Evolutionary conservation across 2,797 vertebrate species (phyloP).

Genomic region (Vultur gryphus): DNA sequence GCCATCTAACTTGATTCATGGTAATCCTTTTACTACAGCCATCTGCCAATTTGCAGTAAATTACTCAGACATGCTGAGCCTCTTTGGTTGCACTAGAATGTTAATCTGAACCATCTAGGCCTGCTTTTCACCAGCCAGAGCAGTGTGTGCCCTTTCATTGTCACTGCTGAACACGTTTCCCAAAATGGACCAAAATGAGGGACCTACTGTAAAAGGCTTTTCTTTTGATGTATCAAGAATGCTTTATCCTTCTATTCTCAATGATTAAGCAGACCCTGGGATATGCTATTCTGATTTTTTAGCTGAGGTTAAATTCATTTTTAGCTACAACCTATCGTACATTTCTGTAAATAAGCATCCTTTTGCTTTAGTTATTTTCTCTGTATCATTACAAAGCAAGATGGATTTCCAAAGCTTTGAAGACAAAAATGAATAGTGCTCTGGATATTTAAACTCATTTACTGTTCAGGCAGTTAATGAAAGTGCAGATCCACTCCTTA

Average conservation of each 20-base stretch:
- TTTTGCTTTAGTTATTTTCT: background rate
- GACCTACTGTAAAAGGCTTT: background rate
- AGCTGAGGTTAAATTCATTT: background rate
- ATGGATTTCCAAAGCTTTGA: background rate
- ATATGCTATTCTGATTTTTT: background rate
- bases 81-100: background rate
- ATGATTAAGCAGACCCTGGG: background rate
- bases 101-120: background rate
- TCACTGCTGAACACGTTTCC: background rate
- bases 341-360: background rate
- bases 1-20: background rate
- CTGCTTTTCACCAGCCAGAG: background rate
- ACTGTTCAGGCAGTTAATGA: background rate
- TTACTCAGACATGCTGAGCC: background rate
- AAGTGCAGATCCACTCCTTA: background rate
- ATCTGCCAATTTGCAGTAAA: conserved; percentile 20
- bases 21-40: conserved; percentile 6
- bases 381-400: background rate
- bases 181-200: background rate
- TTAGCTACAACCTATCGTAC: background rate
- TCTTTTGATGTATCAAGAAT: background rate
- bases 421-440: background rate
- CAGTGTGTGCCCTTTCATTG: background rate
- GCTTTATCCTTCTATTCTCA: background rate
- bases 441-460: background rate